phyloP scores from a whole-genome alignment of 2,888 invertebrate species.

The Sussaba pulchella region DNA sequence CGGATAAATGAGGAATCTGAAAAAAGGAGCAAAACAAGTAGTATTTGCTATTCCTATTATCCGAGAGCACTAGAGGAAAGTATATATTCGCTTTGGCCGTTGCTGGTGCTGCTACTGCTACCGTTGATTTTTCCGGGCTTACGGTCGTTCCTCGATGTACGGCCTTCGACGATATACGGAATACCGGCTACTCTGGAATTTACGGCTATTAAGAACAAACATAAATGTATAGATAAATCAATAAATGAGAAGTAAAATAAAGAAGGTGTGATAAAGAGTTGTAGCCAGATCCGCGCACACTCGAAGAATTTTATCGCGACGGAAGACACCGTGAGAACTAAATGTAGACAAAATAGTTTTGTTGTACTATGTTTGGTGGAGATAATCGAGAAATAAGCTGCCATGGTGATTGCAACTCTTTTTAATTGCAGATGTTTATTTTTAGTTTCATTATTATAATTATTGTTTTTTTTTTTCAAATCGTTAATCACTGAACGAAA shows the following conservation, averaged over 20 bases:
- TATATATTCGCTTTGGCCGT: conserved; percentile 2
- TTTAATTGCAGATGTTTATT: too few species aligned
- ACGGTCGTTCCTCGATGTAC: conserved; percentile 10
- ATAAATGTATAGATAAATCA: too few species aligned
- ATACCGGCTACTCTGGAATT: neutral
- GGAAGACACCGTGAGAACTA: conserved; percentile 28
- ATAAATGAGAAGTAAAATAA: too few species aligned
- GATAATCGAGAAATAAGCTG: too few species aligned
- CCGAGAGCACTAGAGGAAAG: conserved; percentile 32
- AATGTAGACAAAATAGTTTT: too few species aligned
- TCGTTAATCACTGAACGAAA: conserved; percentile 51
- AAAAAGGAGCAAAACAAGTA: conserved; percentile 23
- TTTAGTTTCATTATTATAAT: too few species aligned
- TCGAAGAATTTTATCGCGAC: conserved; percentile 37
- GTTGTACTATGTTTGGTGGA: too few species aligned
- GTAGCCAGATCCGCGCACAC: neutral
- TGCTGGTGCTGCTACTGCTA: conserved; percentile 13
- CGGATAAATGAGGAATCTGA: conserved; percentile 35
- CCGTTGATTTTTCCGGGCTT: too few species aligned
- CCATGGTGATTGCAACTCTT: too few species aligned
- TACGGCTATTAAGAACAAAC: neutral
- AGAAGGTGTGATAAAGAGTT: conserved; percentile 13
- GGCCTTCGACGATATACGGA: neutral
- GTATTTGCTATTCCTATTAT: conserved; percentile 25
- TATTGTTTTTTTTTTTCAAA: too few species aligned